These are phyloP conservation scores for Paraescarpia echinospica DNA, from an alignment of 1,140 invertebrate species.

Conservation along the genomic window DNA sequence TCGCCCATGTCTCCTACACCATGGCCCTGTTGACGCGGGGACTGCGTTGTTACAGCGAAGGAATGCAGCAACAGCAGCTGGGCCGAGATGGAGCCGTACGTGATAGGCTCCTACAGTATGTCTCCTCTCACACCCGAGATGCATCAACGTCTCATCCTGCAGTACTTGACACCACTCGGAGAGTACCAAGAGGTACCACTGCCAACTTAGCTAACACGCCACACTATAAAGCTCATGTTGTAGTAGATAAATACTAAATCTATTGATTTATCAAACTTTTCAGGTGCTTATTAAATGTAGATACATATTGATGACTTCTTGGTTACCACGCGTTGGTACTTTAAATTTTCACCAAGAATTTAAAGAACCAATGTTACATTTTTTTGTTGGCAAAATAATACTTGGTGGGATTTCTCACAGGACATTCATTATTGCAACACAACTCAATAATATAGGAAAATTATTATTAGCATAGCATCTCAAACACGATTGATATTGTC, in stretches of 20 bases:
- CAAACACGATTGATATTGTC: too few species aligned
- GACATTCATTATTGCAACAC: background rate
- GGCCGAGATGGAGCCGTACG: conserved; percentile 83
- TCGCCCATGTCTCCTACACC: too few species aligned
- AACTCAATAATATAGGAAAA: background rate
- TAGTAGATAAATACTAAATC: background rate
- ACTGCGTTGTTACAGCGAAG: conserved; percentile 13
- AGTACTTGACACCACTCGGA: conserved; percentile 91
- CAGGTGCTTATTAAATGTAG: background rate
- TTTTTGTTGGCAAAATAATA: background rate
- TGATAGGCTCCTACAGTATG: conserved; percentile 83
- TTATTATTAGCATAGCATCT: background rate
- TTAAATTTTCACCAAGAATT: too few species aligned
- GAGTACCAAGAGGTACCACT: conserved; percentile 87
- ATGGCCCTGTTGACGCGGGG: too few species aligned
- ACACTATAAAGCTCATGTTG: background rate
- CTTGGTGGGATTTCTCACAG: background rate
- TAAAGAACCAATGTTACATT: background rate
- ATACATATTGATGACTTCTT: background rate
- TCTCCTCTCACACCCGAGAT: conserved; percentile 84
- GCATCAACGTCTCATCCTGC: conserved; percentile 85
- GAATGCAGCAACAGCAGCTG: conserved; percentile 78
- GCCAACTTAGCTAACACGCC: background rate
- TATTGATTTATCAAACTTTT: background rate
- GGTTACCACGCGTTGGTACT: too few species aligned